Conservation (phyloP, 2,113 vertebrate species). For the Lagopus leucura region DNA sequence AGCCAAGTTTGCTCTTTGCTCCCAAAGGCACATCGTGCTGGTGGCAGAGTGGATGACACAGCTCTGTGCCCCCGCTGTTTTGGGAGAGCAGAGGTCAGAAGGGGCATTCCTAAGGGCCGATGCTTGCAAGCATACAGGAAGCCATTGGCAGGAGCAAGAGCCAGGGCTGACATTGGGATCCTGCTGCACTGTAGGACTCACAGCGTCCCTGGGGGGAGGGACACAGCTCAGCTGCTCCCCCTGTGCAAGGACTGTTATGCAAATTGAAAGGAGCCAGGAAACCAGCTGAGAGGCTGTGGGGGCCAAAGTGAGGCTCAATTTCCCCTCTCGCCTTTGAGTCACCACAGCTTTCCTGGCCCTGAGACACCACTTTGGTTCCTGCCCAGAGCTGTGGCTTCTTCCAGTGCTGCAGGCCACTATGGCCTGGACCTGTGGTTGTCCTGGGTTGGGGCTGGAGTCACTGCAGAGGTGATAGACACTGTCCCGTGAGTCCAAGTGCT, state of each 20-base stretch:
- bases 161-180: not conserved
- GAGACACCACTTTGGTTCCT: not conserved
- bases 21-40: not conserved
- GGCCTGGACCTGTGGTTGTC: not conserved
- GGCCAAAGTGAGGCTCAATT: not conserved
- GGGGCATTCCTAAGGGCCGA: not conserved
- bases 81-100: not conserved
- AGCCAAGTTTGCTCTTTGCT: not conserved
- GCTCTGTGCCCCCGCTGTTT: not conserved
- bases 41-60: not conserved
- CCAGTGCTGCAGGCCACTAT: not conserved
- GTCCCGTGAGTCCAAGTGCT: not conserved
- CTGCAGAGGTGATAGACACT: not conserved
- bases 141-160: not conserved
- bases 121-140: fast-evolving
- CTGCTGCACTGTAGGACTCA: fast-evolving
- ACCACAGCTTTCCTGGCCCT: not conserved
- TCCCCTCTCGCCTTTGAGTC: not conserved
- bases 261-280: constrained; percentile 18
- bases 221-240: not conserved
- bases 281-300: fast-evolving
- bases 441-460: not conserved
- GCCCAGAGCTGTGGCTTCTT: not conserved
- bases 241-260: not conserved
- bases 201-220: too few species aligned